These are phyloP conservation scores for Gryllus longicercus DNA, from an alignment of 2,888 invertebrate species.

Conservation along the genomic window DNA sequence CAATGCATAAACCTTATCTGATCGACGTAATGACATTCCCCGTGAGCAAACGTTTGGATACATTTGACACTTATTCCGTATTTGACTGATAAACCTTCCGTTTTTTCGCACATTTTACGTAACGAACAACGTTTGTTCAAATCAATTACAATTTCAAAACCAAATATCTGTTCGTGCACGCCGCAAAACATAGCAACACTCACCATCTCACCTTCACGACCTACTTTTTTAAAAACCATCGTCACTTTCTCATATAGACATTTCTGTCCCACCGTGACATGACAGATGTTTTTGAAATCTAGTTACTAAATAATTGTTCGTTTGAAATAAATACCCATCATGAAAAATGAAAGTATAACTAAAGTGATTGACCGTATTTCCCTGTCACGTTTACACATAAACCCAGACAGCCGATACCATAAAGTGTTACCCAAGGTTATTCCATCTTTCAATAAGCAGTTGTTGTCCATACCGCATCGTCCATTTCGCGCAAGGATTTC, in stretches of 20 bases:
- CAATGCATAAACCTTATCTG: background rate
- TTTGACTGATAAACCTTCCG: no score
- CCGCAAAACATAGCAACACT: constrained; percentile 28
- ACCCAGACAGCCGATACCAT: constrained; percentile 31
- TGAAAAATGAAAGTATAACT: background rate
- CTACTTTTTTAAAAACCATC: constrained; percentile 34
- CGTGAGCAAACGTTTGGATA: no score
- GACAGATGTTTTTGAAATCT: constrained; percentile 31
- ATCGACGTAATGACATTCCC: background rate
- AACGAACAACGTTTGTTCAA: no score
- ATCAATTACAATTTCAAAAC: no score
- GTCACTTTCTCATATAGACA: constrained; percentile 35
- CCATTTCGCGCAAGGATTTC: constrained; percentile 34
- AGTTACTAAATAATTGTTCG: constrained; percentile 19
- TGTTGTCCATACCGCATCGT: constrained; percentile 27
- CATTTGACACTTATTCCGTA: no score
- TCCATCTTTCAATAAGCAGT: constrained; percentile 29
- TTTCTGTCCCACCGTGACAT: constrained; percentile 32
- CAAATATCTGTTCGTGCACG: background rate
- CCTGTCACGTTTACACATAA: constrained; percentile 33
- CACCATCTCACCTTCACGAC: constrained; percentile 34
- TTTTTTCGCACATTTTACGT: no score
- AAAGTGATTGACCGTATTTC: background rate
- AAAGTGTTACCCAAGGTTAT: constrained; percentile 36
- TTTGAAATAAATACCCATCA: background rate